These are phyloP conservation scores for Hycleus phaleratus DNA, from an alignment of 1,140 invertebrate genomes.

Conservation along the genomic window DNA sequence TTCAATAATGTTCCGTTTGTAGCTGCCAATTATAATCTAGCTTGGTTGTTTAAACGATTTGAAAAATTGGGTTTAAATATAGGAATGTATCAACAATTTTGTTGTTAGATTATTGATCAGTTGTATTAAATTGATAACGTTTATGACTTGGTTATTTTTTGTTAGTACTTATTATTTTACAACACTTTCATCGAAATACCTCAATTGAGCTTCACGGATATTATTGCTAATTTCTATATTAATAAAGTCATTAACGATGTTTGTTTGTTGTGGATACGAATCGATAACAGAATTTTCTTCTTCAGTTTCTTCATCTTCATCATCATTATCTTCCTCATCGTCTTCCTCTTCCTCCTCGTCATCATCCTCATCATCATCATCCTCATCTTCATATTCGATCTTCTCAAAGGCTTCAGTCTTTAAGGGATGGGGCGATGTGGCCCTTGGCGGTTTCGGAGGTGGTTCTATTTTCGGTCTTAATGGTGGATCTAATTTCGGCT, in stretches of 20 bases:
- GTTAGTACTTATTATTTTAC: too few relatives aligned
- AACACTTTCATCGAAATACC: too few relatives aligned
- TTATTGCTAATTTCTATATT: constrained; percentile 4
- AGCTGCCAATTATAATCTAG: too few relatives aligned
- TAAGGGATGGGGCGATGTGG: constrained; percentile 35
- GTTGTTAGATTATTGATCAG: too few relatives aligned
- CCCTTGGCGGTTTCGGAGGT: constrained; percentile 31
- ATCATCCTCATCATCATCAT: constrained; percentile 29
- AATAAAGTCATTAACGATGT: constrained; percentile 27
- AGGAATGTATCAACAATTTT: too few relatives aligned
- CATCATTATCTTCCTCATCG: constrained; percentile 30
- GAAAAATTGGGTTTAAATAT: too few relatives aligned
- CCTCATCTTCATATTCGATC: constrained; percentile 32
- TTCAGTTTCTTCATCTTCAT: constrained; percentile 28
- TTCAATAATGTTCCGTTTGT: too few relatives aligned
- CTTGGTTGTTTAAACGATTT: too few relatives aligned
- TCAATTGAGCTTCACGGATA: too few relatives aligned
- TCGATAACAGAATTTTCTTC: constrained; percentile 33
- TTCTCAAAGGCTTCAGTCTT: constrained; percentile 30
- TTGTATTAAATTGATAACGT: too few relatives aligned
- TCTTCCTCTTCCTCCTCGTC: constrained; percentile 25
- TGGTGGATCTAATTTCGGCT: constrained; percentile 1
- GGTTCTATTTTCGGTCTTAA: constrained; percentile 17
- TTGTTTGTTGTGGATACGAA: constrained; percentile 11
- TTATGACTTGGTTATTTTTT: too few relatives aligned